Evolutionary conservation across 2,888 invertebrate species (phyloP).

Genomic region (Nymphalis polychloros): DNA sequence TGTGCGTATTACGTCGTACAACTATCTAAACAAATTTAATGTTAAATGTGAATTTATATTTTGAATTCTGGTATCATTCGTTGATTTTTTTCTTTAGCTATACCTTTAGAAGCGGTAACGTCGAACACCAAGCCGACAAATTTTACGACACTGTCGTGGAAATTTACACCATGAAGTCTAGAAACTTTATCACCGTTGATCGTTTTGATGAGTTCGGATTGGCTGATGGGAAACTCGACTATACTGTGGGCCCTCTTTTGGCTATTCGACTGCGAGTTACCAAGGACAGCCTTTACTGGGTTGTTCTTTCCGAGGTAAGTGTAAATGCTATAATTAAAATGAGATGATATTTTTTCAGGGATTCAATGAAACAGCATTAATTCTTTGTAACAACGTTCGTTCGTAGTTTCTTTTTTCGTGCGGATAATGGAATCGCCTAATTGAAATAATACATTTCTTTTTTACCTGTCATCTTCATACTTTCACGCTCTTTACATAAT

Average conservation of each 20-base stretch:
- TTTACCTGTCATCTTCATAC: too few relatives aligned
- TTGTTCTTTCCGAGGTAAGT: slow-evolving; percentile 93
- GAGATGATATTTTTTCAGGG: background rate
- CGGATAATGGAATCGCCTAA: too few relatives aligned
- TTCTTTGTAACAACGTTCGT: too few relatives aligned
- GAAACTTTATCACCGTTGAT: slow-evolving; percentile 87
- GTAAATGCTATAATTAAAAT: background rate
- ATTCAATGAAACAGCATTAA: too few relatives aligned
- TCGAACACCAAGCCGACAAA: slow-evolving; percentile 93
- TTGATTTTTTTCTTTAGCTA: slow-evolving; percentile 78
- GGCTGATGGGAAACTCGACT: slow-evolving; percentile 88
- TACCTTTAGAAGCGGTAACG: slow-evolving; percentile 93
- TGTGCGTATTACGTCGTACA: too few relatives aligned
- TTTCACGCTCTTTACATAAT: too few relatives aligned
- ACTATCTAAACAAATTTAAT: too few relatives aligned
- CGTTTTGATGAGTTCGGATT: slow-evolving; percentile 91
- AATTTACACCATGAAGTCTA: slow-evolving; percentile 83
- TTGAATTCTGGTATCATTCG: background rate
- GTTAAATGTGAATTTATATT: background rate
- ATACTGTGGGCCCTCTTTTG: slow-evolving; percentile 85
- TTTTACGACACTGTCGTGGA: slow-evolving; percentile 94
- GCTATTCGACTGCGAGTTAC: slow-evolving; percentile 90
- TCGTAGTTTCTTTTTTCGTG: too few relatives aligned
- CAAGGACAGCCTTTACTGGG: slow-evolving; percentile 92
- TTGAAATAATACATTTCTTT: too few relatives aligned